Evolutionary conservation across 2,113 vertebrate species (phyloP).

Genomic region (Myiagra hebetior): DNA sequence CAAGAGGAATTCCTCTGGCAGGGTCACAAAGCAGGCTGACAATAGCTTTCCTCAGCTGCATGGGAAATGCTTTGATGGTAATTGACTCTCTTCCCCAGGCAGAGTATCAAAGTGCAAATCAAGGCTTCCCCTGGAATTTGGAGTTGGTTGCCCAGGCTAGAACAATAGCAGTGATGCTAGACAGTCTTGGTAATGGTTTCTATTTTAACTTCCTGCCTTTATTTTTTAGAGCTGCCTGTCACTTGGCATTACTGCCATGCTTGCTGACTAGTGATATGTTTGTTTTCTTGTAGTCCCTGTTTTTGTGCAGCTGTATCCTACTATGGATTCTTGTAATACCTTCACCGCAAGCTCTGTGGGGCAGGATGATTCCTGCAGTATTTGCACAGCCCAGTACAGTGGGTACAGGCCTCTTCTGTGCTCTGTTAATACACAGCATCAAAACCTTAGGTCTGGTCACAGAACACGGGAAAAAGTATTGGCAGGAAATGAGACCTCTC

Average conservation of each 20-base stretch:
- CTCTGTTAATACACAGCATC: neutral
- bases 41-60: neutral
- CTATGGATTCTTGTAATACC: neutral
- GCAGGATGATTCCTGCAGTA: neutral
- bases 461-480: neutral
- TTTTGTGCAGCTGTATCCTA: neutral
- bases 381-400: neutral
- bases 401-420: neutral
- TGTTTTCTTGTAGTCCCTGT: neutral
- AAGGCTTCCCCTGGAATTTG: constrained; percentile 2
- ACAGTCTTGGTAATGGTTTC: constrained; percentile 12
- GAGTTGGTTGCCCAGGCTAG: constrained; percentile 4
- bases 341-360: neutral
- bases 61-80: constrained; percentile 23
- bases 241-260: neutral
- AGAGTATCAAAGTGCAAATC: constrained; percentile 16
- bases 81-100: constrained; percentile 26
- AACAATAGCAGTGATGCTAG: constrained; percentile 14
- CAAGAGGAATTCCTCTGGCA: neutral
- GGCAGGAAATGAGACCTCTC: constrained; percentile 1
- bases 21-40: constrained; percentile 4
- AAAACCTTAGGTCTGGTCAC: neutral
- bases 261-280: neutral
- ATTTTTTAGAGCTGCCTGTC: constrained; percentile 19
- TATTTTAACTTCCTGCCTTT: constrained; percentile 42